A percentile compares a stretch with the other conserved stretches of the same genome.
These are phyloP conservation scores for Elmis aenea DNA, from an alignment of 2,888 invertebrate genomes.

Conservation along the genomic window DNA sequence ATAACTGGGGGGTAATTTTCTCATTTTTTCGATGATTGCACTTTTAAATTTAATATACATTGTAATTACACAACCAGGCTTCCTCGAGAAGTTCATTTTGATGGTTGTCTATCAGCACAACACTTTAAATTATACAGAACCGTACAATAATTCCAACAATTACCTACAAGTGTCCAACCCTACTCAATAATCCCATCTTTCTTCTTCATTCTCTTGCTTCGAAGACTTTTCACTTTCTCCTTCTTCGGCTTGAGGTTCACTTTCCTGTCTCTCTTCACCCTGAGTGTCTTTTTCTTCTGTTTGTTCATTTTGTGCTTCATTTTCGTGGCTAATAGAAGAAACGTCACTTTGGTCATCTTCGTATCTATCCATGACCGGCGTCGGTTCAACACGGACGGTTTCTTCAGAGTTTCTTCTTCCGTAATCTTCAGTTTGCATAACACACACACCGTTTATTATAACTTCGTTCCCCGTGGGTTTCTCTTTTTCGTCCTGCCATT, in stretches of 20 bases:
- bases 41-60: slow-evolving; percentile 21
- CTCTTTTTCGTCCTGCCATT: slow-evolving; percentile 71
- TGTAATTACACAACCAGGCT: neutral
- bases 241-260: slow-evolving; percentile 30
- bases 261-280: slow-evolving; percentile 33
- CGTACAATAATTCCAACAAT: slow-evolving; percentile 16
- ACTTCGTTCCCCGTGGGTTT: slow-evolving; percentile 66
- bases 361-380: slow-evolving; percentile 62
- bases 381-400: slow-evolving; percentile 72
- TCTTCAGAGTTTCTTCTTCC: slow-evolving; percentile 55
- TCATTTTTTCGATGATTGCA: slow-evolving; percentile 32
- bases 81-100: neutral
- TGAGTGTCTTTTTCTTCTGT: slow-evolving; percentile 25
- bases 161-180: slow-evolving; percentile 12
- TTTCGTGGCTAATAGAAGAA: slow-evolving; percentile 45
- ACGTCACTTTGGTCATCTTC: slow-evolving; percentile 53
- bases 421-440: slow-evolving; percentile 81
- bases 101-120: slow-evolving; percentile 6
- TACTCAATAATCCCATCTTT: slow-evolving; percentile 59
- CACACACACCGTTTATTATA: slow-evolving; percentile 91
- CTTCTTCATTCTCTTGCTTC: slow-evolving; percentile 58
- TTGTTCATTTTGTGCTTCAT: slow-evolving; percentile 28
- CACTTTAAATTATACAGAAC: slow-evolving; percentile 4
- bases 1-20: slow-evolving; percentile 37
- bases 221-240: slow-evolving; percentile 49